These are phyloP conservation scores for Actinopyga echinites DNA, from an alignment of 53 echinoderm and acorn worm genomes.

Conservation along the genomic window DNA sequence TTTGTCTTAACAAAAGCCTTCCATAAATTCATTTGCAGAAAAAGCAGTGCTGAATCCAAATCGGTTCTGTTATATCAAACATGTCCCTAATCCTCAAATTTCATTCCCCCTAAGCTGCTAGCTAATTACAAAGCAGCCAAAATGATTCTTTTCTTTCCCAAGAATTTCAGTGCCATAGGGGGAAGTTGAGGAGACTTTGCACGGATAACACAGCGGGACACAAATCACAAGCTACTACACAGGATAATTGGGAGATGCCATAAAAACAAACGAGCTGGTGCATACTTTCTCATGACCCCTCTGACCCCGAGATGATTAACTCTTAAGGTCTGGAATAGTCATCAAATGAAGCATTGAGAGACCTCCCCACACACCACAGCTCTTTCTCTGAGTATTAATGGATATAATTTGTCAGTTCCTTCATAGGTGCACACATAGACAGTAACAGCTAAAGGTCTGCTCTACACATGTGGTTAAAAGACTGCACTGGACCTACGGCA, in stretches of 20 bases:
- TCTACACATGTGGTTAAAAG: slow-evolving; percentile 37
- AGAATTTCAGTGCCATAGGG: slow-evolving; percentile 48
- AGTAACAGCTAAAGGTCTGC: not conserved
- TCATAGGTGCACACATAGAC: not conserved
- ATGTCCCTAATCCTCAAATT: slow-evolving; percentile 45
- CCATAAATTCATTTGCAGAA: slow-evolving; percentile 33
- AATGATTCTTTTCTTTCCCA: slow-evolving; percentile 46
- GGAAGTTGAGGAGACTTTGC: slow-evolving; percentile 28
- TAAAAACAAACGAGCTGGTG: slow-evolving; percentile 63
- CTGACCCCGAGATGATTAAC: slow-evolving; percentile 67
- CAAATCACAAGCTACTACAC: slow-evolving; percentile 18
- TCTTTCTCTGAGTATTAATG: slow-evolving; percentile 26
- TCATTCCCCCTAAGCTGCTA: slow-evolving; percentile 46
- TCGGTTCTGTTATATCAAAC: slow-evolving; percentile 31
- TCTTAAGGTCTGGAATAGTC: slow-evolving; percentile 67
- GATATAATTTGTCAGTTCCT: slow-evolving; percentile 48
- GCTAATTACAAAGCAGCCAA: slow-evolving; percentile 51
- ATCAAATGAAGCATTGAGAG: slow-evolving; percentile 52
- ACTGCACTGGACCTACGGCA: too few species aligned
- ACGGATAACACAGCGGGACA: slow-evolving; percentile 46
- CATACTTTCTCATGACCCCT: slow-evolving; percentile 71
- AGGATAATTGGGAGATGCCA: slow-evolving; percentile 65
- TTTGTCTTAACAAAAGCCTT: not conserved
- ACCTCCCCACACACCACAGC: slow-evolving; percentile 41
- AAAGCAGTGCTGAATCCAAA: not conserved